Conservation (phyloP, 2,113 vertebrate genomes). For the Macrotus californicus region DNA sequence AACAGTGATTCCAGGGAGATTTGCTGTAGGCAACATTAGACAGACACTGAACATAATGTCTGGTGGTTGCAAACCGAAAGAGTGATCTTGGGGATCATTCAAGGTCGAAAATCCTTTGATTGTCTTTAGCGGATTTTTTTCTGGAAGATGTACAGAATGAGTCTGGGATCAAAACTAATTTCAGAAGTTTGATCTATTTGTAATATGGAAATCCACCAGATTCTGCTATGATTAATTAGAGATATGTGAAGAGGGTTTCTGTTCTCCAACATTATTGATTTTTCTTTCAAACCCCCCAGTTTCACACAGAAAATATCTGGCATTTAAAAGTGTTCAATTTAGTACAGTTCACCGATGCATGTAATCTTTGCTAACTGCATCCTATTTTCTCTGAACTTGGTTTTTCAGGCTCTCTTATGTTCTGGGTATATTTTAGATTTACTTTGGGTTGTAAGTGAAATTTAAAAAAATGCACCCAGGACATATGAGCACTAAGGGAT, state of each 20-base stretch:
- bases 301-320: constrained; percentile 61
- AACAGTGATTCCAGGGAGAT: constrained; percentile 50
- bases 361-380: constrained; percentile 69
- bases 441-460: constrained; percentile 51
- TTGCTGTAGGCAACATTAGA: constrained; percentile 21
- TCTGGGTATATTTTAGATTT: constrained; percentile 55
- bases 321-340: constrained; percentile 69
- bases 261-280: constrained; percentile 62
- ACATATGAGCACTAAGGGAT: background rate
- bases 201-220: constrained; percentile 65
- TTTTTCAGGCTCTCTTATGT: constrained; percentile 46
- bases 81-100: constrained; percentile 28
- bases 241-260: constrained; percentile 58
- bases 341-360: constrained; percentile 61
- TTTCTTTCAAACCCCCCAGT: constrained; percentile 56
- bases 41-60: background rate
- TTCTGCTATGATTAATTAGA: constrained; percentile 68
- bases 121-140: constrained; percentile 31
- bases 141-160: constrained; percentile 34
- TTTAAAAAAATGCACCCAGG: background rate
- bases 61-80: background rate
- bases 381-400: constrained; percentile 63
- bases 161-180: constrained; percentile 66
- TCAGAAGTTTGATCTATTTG: constrained; percentile 64
- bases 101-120: constrained; percentile 48